A percentile compares a stretch with the other conserved stretches of the same genome.
These are phyloP conservation scores for Monochamus alternatus DNA, from an alignment of 2,888 invertebrate genomes.

Conservation along the genomic window DNA sequence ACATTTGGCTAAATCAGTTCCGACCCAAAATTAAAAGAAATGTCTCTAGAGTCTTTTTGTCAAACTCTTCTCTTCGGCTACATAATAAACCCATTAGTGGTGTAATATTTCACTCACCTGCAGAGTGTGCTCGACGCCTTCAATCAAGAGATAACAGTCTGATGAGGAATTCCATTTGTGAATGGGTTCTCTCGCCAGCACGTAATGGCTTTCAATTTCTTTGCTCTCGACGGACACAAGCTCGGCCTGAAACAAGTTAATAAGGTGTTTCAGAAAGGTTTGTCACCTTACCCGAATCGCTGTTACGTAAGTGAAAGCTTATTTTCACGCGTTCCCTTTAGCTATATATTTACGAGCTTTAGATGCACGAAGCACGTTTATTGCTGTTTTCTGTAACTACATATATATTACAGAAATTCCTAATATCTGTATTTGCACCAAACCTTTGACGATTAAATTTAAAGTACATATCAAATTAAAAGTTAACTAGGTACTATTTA, in stretches of 20 bases:
- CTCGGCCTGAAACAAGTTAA: slow-evolving; percentile 75
- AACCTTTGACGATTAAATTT: too few species aligned
- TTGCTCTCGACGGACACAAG: slow-evolving; percentile 80
- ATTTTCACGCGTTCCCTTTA: too few species aligned
- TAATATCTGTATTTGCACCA: too few species aligned
- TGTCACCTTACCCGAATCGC: neutral
- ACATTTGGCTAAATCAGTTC: neutral
- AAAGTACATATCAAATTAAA: too few species aligned
- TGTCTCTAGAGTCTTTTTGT: neutral
- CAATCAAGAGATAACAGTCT: slow-evolving; percentile 79
- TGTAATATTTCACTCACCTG: slow-evolving; percentile 70
- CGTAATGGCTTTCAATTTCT: slow-evolving; percentile 81
- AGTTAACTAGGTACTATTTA: too few species aligned
- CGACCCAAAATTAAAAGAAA: slow-evolving; percentile 14
- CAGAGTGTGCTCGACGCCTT: slow-evolving; percentile 77
- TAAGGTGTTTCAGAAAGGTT: slow-evolving; percentile 39
- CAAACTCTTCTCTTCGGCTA: slow-evolving; percentile 1
- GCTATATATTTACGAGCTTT: too few species aligned
- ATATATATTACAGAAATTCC: too few species aligned
- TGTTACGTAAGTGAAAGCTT: too few species aligned
- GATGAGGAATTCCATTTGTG: slow-evolving; percentile 80
- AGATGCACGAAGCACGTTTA: neutral
- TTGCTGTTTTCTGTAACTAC: neutral
- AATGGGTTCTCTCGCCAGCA: slow-evolving; percentile 77
- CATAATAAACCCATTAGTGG: slow-evolving; percentile 13